A percentile compares a stretch with the other conserved stretches of the same genome.
These are phyloP conservation scores for Clinocottus analis DNA, from an alignment of 2,113 vertebrate species.

Conservation along the genomic window DNA sequence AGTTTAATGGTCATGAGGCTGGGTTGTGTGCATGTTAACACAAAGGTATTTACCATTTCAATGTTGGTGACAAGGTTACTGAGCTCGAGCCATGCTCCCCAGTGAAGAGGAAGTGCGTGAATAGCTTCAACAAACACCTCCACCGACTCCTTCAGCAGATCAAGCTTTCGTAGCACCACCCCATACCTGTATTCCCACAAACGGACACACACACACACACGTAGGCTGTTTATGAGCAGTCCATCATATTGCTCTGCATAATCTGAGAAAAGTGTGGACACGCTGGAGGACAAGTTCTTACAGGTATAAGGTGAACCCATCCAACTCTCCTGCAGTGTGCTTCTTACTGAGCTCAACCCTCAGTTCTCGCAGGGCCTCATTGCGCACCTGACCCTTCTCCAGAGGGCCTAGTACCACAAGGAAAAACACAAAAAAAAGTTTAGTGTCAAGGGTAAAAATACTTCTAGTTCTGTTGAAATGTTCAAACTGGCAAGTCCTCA, in stretches of 20 bases:
- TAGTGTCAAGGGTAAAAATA: accelerated
- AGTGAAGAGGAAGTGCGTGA: slow-evolving; percentile 93
- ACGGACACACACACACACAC: slow-evolving; percentile 6
- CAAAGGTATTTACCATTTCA: slow-evolving; percentile 90
- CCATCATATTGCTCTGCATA: neutral
- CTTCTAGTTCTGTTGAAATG: neutral
- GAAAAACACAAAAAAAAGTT: neutral
- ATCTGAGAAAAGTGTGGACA: neutral
- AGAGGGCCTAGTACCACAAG: slow-evolving; percentile 86
- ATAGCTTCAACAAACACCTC: slow-evolving; percentile 96
- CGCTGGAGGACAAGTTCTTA: slow-evolving; percentile 73
- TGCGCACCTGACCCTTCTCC: slow-evolving; percentile 98
- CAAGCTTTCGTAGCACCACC: slow-evolving; percentile 95
- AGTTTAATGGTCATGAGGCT: neutral
- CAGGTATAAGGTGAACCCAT: slow-evolving; percentile 97
- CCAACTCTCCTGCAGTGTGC: slow-evolving; percentile 92
- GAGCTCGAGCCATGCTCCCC: slow-evolving; percentile 98
- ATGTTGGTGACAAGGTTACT: slow-evolving; percentile 98
- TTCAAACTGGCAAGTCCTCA: slow-evolving; percentile 73
- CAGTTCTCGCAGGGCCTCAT: slow-evolving; percentile 93
- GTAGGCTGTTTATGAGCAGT: neutral
- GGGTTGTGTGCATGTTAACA: neutral
- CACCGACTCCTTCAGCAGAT: slow-evolving; percentile 95
- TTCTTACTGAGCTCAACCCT: slow-evolving; percentile 98
- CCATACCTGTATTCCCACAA: slow-evolving; percentile 86